Conservation (phyloP, 2,797 vertebrate genomes). For the Margarornis squamiger region DNA sequence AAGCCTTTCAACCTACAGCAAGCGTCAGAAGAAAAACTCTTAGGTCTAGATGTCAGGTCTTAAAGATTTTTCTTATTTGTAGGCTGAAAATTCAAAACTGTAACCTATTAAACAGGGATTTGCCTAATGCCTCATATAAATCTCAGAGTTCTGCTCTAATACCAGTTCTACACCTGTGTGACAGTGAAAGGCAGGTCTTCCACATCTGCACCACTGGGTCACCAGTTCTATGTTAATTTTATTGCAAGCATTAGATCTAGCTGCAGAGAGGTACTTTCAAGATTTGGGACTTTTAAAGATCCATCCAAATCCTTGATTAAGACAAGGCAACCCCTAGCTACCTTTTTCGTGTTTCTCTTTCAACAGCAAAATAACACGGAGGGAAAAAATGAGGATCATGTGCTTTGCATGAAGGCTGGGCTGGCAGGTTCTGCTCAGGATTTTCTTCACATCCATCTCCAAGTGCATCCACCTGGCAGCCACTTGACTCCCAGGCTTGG, state of each 20-base stretch:
- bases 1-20: neutral
- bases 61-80: neutral
- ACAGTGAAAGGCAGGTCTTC: neutral
- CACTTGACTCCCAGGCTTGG: neutral
- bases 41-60: neutral
- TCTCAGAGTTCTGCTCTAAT: neutral
- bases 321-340: neutral
- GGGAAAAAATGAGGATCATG: neutral
- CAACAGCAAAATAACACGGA: neutral
- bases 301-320: constrained; percentile 5
- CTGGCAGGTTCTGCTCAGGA: neutral
- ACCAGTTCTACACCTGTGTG: neutral
- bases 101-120: neutral
- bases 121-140: neutral
- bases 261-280: neutral
- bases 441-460: neutral
- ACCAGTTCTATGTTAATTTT: neutral
- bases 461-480: neutral
- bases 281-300: neutral
- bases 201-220: neutral
- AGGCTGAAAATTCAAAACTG: neutral
- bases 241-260: neutral
- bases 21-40: neutral
- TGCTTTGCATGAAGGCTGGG: neutral
- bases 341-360: neutral